phyloP scores from a whole-genome alignment of 2,888 invertebrate species.

The Plebejus melissa region DNA sequence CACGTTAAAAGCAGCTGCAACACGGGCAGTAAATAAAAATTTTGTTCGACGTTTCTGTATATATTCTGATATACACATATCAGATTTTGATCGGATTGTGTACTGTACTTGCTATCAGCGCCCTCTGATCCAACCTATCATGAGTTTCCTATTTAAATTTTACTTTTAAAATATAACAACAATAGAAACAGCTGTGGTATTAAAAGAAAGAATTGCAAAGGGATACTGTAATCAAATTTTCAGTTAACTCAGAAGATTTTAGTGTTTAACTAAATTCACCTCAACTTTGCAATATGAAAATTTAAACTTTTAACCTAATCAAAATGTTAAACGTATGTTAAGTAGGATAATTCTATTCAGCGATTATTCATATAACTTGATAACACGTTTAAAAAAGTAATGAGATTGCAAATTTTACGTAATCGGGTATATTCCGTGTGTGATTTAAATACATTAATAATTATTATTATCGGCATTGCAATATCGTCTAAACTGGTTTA shows the following conservation, averaged over 20 bases:
- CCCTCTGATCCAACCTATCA: no score
- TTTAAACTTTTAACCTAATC: not conserved
- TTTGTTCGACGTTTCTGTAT: no score
- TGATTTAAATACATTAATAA: slow-evolving; percentile 13
- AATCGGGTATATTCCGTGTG: not conserved
- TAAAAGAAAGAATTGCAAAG: no score
- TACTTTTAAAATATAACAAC: no score
- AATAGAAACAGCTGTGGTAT: no score
- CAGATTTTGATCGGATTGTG: no score
- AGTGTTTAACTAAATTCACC: not conserved
- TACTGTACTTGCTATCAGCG: no score
- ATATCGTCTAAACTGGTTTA: not conserved
- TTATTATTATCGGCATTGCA: not conserved
- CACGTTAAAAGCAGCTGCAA: no score
- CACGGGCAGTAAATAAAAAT: no score
- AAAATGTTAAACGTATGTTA: not conserved
- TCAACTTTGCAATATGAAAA: not conserved
- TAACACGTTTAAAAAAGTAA: not conserved
- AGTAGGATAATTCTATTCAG: slow-evolving; percentile 2
- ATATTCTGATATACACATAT: no score
- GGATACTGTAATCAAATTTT: not conserved
- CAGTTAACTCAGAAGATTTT: not conserved
- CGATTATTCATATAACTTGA: slow-evolving; percentile 1
- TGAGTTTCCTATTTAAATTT: no score
- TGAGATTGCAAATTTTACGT: slow-evolving; percentile 9